These are phyloP conservation scores for Vulpes vulpes DNA, from an alignment of 2,113 vertebrate genomes.

Conservation along the genomic window DNA sequence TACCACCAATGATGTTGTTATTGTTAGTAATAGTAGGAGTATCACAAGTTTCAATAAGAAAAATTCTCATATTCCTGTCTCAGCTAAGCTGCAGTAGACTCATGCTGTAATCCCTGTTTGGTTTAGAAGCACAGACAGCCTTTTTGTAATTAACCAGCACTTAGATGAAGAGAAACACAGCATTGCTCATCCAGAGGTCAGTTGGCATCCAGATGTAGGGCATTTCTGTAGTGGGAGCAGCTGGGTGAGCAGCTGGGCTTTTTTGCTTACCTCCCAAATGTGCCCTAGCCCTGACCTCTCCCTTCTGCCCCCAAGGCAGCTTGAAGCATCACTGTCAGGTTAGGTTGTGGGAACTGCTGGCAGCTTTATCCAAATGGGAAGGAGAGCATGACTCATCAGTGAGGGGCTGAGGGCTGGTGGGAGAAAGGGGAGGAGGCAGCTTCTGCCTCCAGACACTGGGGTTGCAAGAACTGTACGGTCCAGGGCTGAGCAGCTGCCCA, in stretches of 20 bases:
- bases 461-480: not conserved
- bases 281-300: not conserved
- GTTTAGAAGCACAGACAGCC: not conserved
- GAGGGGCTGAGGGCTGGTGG: not conserved
- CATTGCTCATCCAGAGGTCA: not conserved
- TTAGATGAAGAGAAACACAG: not conserved
- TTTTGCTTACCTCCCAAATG: not conserved
- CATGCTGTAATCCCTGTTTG: not conserved
- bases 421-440: not conserved
- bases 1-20: not conserved
- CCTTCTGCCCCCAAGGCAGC: not conserved
- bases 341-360: not conserved
- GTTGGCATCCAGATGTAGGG: not conserved
- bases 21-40: not conserved
- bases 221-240: not conserved
- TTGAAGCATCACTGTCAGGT: not conserved
- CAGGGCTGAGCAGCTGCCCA: not conserved
- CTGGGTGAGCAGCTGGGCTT: not conserved
- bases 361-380: not conserved
- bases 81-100: not conserved
- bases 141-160: not conserved
- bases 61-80: not conserved
- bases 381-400: not conserved
- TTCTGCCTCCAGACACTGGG: not conserved
- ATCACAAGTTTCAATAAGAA: not conserved